Base-by-base conservation (phyloP, 1,140 invertebrate species). In the Temnothorax nylanderi region DNA sequence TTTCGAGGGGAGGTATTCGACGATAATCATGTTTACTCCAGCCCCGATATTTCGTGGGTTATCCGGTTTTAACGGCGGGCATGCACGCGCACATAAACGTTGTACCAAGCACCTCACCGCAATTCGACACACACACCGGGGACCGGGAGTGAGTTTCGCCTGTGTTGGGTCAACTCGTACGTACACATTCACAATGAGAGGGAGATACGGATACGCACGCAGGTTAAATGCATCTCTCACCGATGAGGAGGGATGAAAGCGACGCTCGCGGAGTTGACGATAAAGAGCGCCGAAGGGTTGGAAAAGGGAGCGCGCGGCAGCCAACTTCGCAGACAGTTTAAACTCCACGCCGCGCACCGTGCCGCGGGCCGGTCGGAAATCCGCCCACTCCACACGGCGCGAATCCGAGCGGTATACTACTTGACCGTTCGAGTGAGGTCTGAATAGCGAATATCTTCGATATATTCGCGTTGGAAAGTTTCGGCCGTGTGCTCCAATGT, bases 401-500 rank as follows among this genome's bases (percentile, higher is more conserved):
- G 49, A 88, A 86, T 67, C 56, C 84, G 51, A 86, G 87, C 72
- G 76, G 84, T 86, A 80, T 80, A 67, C 84, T 78, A 88, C 75
- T 88, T 88, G 87, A 88, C 76, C 85, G 75, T 88, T 75, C 76
- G 44, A 82, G 56, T 71, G 51, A 76, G n/a, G 54, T 69, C 44
- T 87, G 85, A 88, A 87, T 60, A 75, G 76, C 65, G 76, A 87
- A 87, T 88, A 87, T 87, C 76, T 87, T 88, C 67, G 76, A 87
- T 74, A 84, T 84, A 84, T 74, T 64, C 58, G 21, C 60, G 62
- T 62, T 26, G 26, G 51, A 87, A 88, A 69, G 51, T 82, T 82
- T 8, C 51, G 56, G 16, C 37, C 54, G 86, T 41, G 49, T 16
- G 65, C 58, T 72, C 13, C 18, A 60, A 21, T 41, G 26, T 26